Evolutionary conservation across 2,888 invertebrate genomes (phyloP).

Genomic region (Hydropsyche betteni): DNA sequence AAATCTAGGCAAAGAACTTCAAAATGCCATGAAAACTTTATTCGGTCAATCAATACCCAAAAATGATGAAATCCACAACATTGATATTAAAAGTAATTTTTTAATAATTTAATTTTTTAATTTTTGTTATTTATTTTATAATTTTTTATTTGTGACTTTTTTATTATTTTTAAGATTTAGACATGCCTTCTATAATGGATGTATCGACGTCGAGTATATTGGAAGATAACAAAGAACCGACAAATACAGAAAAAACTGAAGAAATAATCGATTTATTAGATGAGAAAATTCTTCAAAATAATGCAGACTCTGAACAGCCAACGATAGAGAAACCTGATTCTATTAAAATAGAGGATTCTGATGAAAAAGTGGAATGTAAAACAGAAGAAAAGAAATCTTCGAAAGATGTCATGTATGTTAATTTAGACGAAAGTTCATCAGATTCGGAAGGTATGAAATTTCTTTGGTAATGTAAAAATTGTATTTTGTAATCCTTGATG

Average conservation of each 20-base stretch:
- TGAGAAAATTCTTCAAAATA: too few relatives aligned
- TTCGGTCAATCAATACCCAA: constrained; percentile 54
- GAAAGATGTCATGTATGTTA: constrained; percentile 53
- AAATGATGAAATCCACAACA: background rate
- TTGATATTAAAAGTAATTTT: background rate
- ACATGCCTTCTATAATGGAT: too few relatives aligned
- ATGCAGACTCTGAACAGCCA: too few relatives aligned
- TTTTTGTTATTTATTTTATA: background rate
- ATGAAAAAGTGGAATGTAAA: background rate
- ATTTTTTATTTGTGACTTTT: too few relatives aligned
- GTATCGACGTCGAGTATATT: too few relatives aligned
- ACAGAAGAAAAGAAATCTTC: background rate
- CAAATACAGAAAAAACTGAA: too few relatives aligned
- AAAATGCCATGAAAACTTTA: constrained; percentile 55
- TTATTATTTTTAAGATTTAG: too few relatives aligned
- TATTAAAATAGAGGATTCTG: background rate
- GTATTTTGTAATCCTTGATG: background rate
- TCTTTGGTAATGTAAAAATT: too few relatives aligned
- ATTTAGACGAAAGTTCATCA: constrained; percentile 58
- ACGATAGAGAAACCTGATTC: too few relatives aligned
- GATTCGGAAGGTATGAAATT: constrained; percentile 56
- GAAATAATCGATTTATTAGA: too few relatives aligned
- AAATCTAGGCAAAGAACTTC: constrained; percentile 48
- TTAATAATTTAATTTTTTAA: too few relatives aligned
- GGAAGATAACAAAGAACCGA: too few relatives aligned